phyloP scores from a whole-genome alignment of 1,140 invertebrate species.

The Anadara kagoshimensis region DNA sequence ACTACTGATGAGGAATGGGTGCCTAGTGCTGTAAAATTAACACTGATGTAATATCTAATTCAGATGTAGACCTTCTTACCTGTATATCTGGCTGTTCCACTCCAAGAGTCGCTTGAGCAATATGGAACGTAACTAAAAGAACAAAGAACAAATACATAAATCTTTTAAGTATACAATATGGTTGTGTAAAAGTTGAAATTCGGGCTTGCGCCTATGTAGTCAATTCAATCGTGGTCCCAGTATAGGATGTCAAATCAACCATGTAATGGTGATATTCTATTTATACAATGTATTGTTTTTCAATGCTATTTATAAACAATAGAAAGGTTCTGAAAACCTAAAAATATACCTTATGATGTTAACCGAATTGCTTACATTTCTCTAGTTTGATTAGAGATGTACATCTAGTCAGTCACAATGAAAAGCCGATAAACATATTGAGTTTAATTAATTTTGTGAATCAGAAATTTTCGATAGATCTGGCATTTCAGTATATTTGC shows the following conservation, averaged over 20 bases:
- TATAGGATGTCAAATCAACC: not conserved
- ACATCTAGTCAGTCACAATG: no score
- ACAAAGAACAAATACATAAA: slow-evolving; percentile 23
- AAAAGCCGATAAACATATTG: no score
- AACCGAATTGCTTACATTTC: no score
- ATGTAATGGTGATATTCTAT: not conserved
- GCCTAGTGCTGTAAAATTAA: no score
- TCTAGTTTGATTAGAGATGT: no score
- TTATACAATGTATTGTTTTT: not conserved
- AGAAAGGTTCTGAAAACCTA: not conserved
- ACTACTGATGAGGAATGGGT: no score
- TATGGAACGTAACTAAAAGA: slow-evolving; percentile 86
- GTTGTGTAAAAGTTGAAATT: not conserved
- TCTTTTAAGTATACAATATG: not conserved
- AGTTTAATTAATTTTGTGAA: no score
- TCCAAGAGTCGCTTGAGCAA: slow-evolving; percentile 95
- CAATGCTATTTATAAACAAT: no score
- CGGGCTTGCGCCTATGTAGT: not conserved
- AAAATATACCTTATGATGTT: not conserved
- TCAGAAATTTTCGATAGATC: no score
- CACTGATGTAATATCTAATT: not conserved
- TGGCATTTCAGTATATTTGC: no score
- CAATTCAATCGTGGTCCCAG: not conserved
- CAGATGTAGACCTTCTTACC: slow-evolving; percentile 2
- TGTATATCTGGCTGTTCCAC: slow-evolving; percentile 78